Evolutionary conservation across 2,113 vertebrate species (phyloP).

Genomic region (Trematomus loennbergii): DNA sequence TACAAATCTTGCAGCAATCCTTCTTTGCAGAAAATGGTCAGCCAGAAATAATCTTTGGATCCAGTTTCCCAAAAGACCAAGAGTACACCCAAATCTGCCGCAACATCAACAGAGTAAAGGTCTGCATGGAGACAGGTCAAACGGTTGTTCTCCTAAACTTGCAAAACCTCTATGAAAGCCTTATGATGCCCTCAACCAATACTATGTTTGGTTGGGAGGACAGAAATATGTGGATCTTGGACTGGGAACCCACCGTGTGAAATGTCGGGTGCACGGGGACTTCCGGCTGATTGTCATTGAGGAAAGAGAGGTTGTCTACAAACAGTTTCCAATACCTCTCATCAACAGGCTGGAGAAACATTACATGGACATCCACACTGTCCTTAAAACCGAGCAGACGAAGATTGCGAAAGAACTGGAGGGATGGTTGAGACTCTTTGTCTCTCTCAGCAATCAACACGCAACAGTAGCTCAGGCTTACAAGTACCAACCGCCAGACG

Average conservation of each 20-base stretch:
- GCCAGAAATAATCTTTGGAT: conserved; percentile 96
- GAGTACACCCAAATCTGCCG: conserved; percentile 96
- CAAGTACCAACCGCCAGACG: conserved; percentile 85
- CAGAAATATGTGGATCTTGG: conserved; percentile 97
- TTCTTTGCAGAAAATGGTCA: conserved; percentile 85
- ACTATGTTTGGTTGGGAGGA: conserved; percentile 93
- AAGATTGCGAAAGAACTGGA: conserved; percentile 80
- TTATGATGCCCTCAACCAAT: conserved; percentile 98
- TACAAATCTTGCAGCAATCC: conserved; percentile 92
- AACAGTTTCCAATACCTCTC: conserved; percentile 93
- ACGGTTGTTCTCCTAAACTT: conserved; percentile 94
- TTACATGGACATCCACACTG: conserved; percentile 91
- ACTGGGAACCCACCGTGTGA: conserved; percentile 95
- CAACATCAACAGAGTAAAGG: conserved; percentile 95
- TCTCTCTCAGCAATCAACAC: conserved; percentile 46
- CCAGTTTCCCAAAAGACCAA: conserved; percentile 95
- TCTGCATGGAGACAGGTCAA: conserved; percentile 97
- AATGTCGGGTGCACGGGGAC: conserved; percentile 92
- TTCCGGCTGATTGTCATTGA: conserved; percentile 95
- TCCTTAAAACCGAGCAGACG: conserved; percentile 86
- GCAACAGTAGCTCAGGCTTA: conserved; percentile 57
- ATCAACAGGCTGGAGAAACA: conserved; percentile 99
- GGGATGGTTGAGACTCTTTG: conserved; percentile 86
- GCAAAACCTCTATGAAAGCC: conserved; percentile 97
- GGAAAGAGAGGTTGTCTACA: conserved; percentile 93